Evolutionary conservation across 2,797 vertebrate species (phyloP).

Genomic region (Hypotaenidia okinawae): DNA sequence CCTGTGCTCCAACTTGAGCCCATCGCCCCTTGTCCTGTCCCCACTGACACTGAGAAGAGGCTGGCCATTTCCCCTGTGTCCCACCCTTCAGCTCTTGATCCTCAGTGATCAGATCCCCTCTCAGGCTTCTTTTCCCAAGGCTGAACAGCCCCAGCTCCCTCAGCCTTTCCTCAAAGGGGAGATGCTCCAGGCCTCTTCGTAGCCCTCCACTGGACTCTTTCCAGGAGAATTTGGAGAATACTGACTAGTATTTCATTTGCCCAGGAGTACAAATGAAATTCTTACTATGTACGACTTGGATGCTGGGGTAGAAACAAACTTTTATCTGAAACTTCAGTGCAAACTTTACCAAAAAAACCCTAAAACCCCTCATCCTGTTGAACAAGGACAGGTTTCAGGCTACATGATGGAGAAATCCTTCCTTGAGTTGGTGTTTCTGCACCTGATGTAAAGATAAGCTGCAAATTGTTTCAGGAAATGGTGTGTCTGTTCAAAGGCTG

Average conservation of each 20-base stretch:
- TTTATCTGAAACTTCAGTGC: not conserved
- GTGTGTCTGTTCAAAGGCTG: not conserved
- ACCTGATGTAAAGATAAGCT: not conserved
- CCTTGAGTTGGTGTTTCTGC: not conserved
- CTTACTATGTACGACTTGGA: rapidly evolving
- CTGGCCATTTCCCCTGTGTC: too few species aligned
- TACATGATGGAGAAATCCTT: not conserved
- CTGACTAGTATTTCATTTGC: not conserved
- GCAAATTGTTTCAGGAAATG: not conserved
- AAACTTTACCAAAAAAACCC: not conserved
- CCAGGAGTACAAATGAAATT: not conserved
- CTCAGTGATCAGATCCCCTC: too few species aligned
- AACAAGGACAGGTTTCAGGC: not conserved
- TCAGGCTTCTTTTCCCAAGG: too few species aligned
- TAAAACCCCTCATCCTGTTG: not conserved
- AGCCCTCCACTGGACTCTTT: too few species aligned
- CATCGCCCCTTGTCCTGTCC: too few species aligned
- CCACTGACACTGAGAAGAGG: too few species aligned
- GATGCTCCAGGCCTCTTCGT: too few species aligned
- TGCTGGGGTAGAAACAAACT: not conserved
- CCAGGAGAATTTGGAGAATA: not conserved
- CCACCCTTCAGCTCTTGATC: too few species aligned
- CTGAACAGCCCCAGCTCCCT: too few species aligned
- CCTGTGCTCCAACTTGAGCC: too few species aligned
- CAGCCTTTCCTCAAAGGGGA: too few species aligned